Conservation (phyloP, 64 coral and sea anemone genomes). For the Pocillopora verrucosa region DNA sequence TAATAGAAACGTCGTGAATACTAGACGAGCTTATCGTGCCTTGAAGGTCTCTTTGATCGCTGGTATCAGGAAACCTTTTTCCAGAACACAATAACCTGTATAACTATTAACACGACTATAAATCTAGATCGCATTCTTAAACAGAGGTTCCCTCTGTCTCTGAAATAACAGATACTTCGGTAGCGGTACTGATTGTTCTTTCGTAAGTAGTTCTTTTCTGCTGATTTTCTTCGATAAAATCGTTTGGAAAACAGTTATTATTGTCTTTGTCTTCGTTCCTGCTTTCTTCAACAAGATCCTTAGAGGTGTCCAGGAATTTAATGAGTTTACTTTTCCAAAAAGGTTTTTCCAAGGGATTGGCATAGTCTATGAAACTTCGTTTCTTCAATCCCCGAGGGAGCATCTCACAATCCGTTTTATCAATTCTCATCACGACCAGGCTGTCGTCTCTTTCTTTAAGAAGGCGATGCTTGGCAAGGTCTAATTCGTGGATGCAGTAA, state of each 20-base stretch:
- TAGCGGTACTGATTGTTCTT: too few relatives aligned
- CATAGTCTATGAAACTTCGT: constrained; percentile 25
- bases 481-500: constrained; percentile 45
- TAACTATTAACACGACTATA: too few relatives aligned
- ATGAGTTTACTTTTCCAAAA: constrained; percentile 18
- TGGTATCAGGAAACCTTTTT: too few relatives aligned
- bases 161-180: too few relatives aligned
- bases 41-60: too few relatives aligned
- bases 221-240: background rate
- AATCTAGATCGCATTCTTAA: too few relatives aligned
- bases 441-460: constrained; percentile 16
- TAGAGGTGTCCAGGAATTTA: background rate
- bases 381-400: constrained; percentile 31
- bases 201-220: too few relatives aligned
- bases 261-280: background rate
- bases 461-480: constrained; percentile 36
- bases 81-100: too few relatives aligned
- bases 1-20: too few relatives aligned
- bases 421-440: constrained; percentile 41
- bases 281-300: background rate
- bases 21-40: too few relatives aligned
- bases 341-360: constrained; percentile 11
- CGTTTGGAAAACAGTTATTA: background rate
- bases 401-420: constrained; percentile 11
- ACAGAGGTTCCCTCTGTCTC: too few relatives aligned